A percentile compares a stretch with the other conserved stretches of the same genome.
Evolutionary conservation across 2,797 vertebrate species (phyloP).

Genomic region (Phyllotis vaccarum): DNA sequence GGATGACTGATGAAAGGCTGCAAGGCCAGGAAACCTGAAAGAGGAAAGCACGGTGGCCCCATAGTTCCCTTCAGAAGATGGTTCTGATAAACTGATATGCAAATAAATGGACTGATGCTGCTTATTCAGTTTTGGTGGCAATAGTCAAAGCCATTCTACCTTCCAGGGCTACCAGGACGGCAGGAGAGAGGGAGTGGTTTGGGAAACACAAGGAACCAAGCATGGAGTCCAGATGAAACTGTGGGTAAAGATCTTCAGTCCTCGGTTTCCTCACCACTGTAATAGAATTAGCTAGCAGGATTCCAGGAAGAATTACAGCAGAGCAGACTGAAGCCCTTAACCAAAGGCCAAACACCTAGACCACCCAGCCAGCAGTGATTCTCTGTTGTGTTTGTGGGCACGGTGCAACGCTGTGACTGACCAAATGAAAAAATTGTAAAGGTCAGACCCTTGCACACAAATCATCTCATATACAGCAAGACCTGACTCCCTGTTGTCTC

Average conservation of each 20-base stretch:
- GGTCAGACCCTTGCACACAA: not conserved
- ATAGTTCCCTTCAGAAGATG: accelerated
- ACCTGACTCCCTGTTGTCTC: not conserved
- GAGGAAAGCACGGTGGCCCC: not conserved
- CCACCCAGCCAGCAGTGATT: not conserved
- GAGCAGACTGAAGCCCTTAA: not conserved
- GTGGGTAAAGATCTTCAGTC: not conserved
- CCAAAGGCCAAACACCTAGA: not conserved
- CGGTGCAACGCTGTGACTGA: not conserved
- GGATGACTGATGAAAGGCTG: not conserved
- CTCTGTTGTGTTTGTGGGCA: not conserved
- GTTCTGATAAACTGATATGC: not conserved
- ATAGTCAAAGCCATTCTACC: not conserved
- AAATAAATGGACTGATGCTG: not conserved
- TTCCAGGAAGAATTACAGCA: not conserved
- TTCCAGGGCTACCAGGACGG: not conserved
- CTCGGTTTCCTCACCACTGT: not conserved
- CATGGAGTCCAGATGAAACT: not conserved
- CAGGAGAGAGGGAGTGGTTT: not conserved
- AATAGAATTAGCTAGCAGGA: not conserved
- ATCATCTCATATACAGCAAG: not conserved
- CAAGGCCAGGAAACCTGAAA: not conserved
- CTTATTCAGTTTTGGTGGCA: not conserved
- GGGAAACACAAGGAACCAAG: not conserved
- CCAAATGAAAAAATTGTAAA: not conserved